Percentiles rank a stretch among this genome's conserved stretches.
Evolutionary conservation across 1,140 invertebrate genomes (phyloP).

Genomic region (Nomia melanderi): DNA sequence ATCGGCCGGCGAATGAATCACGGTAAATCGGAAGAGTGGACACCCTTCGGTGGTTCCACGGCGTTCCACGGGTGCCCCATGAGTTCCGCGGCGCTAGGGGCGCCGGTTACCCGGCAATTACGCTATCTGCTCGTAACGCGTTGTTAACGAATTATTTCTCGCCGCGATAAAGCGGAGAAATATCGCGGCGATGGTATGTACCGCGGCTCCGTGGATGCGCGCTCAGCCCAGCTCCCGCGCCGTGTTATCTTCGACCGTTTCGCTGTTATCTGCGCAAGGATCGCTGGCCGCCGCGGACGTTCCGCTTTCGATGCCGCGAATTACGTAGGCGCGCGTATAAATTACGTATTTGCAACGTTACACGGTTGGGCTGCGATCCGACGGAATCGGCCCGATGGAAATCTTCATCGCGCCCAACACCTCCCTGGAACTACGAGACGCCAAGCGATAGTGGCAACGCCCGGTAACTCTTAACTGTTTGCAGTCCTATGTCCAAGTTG

Average conservation of each 20-base stretch:
- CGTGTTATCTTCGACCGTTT: conserved; percentile 39
- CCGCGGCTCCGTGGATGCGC: neutral
- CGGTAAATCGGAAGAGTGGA: conserved; percentile 59
- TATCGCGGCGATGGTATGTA: conserved; percentile 40
- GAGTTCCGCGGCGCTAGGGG: neutral
- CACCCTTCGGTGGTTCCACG: conserved; percentile 35
- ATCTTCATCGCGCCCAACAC: too few relatives aligned
- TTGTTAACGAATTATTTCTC: conserved; percentile 73
- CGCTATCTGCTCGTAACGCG: conserved; percentile 66
- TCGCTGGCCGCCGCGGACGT: conserved; percentile 39
- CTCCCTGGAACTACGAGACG: too few relatives aligned
- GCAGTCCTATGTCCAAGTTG: too few relatives aligned
- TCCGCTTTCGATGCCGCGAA: conserved; percentile 43
- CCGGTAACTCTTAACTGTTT: too few relatives aligned
- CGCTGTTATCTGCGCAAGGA: conserved; percentile 37
- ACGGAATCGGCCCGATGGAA: neutral
- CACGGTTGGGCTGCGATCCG: neutral
- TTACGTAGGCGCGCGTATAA: conserved; percentile 28
- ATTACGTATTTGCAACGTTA: conserved; percentile 40
- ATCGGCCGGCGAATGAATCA: conserved; percentile 46
- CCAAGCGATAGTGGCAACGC: too few relatives aligned
- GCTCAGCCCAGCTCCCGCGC: neutral
- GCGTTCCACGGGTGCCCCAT: conserved; percentile 27
- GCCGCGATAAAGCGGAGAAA: conserved; percentile 60
- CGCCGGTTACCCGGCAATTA: conserved; percentile 68